Evolutionary conservation across 2,113 vertebrate species (phyloP), one percentile per base, ranked within the genome.

Genomic region (Paracanthobrama guichenoti): DNA sequence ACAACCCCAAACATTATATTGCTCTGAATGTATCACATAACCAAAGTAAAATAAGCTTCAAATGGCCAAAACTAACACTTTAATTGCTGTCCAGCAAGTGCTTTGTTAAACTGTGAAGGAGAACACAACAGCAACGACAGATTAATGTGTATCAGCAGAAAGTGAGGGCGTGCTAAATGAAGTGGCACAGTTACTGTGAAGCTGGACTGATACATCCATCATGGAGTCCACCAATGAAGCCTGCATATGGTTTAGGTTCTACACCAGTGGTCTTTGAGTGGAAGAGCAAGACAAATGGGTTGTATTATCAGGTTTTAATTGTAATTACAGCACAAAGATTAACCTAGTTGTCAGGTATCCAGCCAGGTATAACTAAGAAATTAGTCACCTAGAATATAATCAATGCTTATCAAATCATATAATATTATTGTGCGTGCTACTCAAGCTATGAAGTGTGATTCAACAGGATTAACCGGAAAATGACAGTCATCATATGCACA

Each of bases 61-160:
- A 73, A 72, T 72, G 69, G 22, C 12, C 69, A 44, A 44, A 72
- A 72, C n/a, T 72, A 24, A 12, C 6, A 3, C 75, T 64, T 64
- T 88, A 81, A 87, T 87, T 86, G 67, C 73, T 69, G 79, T 83
- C 83, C 71, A 84, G 50, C n/a, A 86, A 89, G 69, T 26, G 79
- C 72, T 69, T 87, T 85, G 67, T 79, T 88, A 85, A 75, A 60
- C 59, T 67, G 39, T 57, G 64, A 66, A 79, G 50, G 50, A 74
- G 69, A 79, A 67, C 59, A 80, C 81, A 46, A 46, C 82, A 71
- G 62, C 16, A 42, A 71, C 35, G 26, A 71, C 72, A 75, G 82
- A 89, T 84, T 84, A 86, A 88, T 88, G 76, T 88, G 67, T 80
- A 80, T 86, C 81, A 86, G 82, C 26, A 77, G 48, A 81, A 83